These are phyloP conservation scores for Hirtodrosophila histrioides DNA, from an alignment of 2,888 invertebrate species.

Conservation along the genomic window DNA sequence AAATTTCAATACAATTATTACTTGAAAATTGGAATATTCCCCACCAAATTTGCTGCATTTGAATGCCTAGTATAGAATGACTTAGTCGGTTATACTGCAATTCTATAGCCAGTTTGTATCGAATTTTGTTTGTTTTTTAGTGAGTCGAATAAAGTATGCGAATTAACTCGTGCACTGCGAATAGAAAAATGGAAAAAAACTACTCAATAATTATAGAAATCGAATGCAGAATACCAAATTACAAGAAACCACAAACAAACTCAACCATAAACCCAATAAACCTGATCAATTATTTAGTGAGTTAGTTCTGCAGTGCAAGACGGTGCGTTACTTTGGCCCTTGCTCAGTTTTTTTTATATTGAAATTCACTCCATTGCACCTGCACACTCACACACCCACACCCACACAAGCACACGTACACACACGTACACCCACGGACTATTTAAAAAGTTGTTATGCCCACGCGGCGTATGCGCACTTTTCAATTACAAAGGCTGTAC, in stretches of 20 bases:
- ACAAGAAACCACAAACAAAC: slow-evolving; percentile 24
- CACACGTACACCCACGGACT: slow-evolving; percentile 20
- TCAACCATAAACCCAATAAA: slow-evolving; percentile 30
- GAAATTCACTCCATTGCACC: slow-evolving; percentile 42
- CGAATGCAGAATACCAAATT: slow-evolving; percentile 10
- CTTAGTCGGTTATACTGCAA: slow-evolving; percentile 66
- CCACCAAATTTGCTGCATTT: slow-evolving; percentile 74
- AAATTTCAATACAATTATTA: slow-evolving; percentile 17
- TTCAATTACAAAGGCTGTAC: slow-evolving; percentile 13
- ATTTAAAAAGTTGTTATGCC: slow-evolving; percentile 33
- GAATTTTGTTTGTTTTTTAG: slow-evolving; percentile 84
- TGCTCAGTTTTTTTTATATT: slow-evolving; percentile 52
- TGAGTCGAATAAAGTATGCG: slow-evolving; percentile 82
- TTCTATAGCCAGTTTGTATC: slow-evolving; percentile 82
- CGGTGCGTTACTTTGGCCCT: slow-evolving; percentile 55
- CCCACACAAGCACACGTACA: slow-evolving; percentile 28
- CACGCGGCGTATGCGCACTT: slow-evolving; percentile 55
- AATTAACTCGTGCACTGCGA: slow-evolving; percentile 71
- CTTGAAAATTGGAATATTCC: slow-evolving; percentile 59
- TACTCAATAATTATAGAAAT: slow-evolving; percentile 11
- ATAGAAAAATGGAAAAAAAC: slow-evolving; percentile 20
- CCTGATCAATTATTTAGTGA: slow-evolving; percentile 32
- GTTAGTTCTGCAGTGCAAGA: slow-evolving; percentile 50
- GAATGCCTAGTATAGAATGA: slow-evolving; percentile 72
- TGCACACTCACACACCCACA: slow-evolving; percentile 32